Base-by-base conservation (phyloP, 2,888 invertebrate genomes). In the Phorcus lineatus region DNA sequence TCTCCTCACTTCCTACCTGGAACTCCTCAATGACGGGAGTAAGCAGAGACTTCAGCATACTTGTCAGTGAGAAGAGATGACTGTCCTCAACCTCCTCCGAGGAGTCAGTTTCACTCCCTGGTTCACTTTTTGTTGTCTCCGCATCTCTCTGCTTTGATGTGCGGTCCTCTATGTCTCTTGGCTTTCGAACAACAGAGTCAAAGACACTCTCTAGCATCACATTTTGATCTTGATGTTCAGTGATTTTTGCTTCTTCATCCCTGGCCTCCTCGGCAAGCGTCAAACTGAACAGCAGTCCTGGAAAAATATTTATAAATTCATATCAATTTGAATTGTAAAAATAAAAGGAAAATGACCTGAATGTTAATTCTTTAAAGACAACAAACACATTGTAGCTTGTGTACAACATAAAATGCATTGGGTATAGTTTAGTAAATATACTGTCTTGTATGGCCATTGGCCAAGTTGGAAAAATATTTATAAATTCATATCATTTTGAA, bases 11-110 rank as follows among this genome's bases (percentile, higher is more conserved):
- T 3, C 83, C 86, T 62, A 85, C 86, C 52, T 87, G 85, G 54
- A 88, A 86, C 75, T 89, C 89, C 52, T 89, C 87, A 19, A 90
- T 82, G 66, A 90, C 84, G 6, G 88, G 89, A 55, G 87, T 86
- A 17, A 88, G 74, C 52, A 89, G 80, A 77, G 83, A 86, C 77
- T 83, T 87, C 22, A 86, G 53, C 52, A 86, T 66, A 77, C 82
- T 85, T 54, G 81, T 82, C 70, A 86, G 80, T 13, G 85, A 84
- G 78, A 86, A 84, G 54, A 86, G 57, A 55, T 81, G 36, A 31
- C 55, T 76, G 6, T 77, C 28, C 11, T 54, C 52, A 19, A 74
- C 77, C 66, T 74, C 70, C 22, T 75, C 67, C 19, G 54, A 54
- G 6, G 67, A n/a, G 0, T 22, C 55, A 0, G 54, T 16, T 31